Base-by-base conservation (phyloP, 2,888 invertebrate species). In the Oscheius sp. region DNA sequence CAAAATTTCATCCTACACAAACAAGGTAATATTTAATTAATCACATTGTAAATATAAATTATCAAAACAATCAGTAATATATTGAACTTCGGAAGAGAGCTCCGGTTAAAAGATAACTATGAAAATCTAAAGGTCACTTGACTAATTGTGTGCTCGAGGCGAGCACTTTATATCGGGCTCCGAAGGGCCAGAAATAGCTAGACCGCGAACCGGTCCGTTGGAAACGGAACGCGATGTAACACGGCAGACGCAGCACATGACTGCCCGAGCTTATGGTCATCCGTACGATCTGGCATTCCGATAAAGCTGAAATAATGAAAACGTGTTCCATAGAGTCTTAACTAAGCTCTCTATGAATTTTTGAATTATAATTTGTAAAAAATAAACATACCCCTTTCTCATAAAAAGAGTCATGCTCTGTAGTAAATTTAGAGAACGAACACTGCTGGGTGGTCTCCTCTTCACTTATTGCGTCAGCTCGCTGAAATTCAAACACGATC, bases 161-260 rank as follows among this genome's bases (percentile, higher is more conserved):
- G 44, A 14, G 24, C 44, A 59, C 59, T 59, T 59, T 59, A 59
- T 59, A 59, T 59, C 59, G 59, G 59, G 59, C 59, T 59, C 59
- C 59, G 33, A 56, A 56, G 59, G 59, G 59, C 59, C 41, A 59
- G 59, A 59, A 59, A 59, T 59, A 59, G 59, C 59, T 30, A 44
- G 41, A n/a, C 17, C 59, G 59, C 59, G 44, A 59, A 59, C 59
- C 59, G 59, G 59, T 59, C 59, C 59, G 44, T 41, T 41, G 59
- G 59, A 59, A 36, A 59, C 59, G 59, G 59, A 59, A 59, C 59
- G 59, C 59, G 44, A 59, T 59, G 59, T 59, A 44, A 59, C 59
- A 59, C 59, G 59, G 59, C 59, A 59, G 41, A 59, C 41, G 41
- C 59, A 30, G 59, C 44, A 41, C 59, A 38, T 59, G 59, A 59